Conservation (phyloP, 2,797 vertebrate species). For the Muscicapa striata region DNA sequence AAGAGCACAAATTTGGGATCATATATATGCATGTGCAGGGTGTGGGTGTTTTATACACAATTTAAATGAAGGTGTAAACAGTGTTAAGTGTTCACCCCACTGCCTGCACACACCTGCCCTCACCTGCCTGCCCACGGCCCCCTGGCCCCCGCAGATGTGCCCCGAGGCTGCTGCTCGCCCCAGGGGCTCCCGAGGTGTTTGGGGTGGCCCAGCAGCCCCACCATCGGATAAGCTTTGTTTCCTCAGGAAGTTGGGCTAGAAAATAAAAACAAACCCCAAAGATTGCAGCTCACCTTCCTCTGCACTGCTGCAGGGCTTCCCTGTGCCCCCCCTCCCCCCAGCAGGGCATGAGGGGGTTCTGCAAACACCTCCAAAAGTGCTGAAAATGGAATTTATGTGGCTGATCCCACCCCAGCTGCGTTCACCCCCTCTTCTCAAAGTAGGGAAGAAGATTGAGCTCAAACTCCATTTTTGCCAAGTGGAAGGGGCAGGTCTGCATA, state of each 20-base stretch:
- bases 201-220: not conserved
- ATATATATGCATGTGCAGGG: not conserved
- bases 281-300: not conserved
- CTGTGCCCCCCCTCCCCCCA: not conserved
- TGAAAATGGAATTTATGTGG: not conserved
- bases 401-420: rapidly evolving
- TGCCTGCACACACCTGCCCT: not conserved
- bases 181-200: not conserved
- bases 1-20: not conserved
- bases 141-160: not conserved
- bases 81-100: not conserved
- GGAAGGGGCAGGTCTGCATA: not conserved
- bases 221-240: not conserved
- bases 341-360: not conserved
- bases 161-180: not conserved
- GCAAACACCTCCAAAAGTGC: not conserved
- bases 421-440: not conserved
- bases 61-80: not conserved
- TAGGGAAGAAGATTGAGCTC: not conserved
- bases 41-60: not conserved
- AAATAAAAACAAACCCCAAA: conserved; percentile 30
- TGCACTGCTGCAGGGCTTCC: not conserved
- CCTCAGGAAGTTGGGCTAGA: conserved; percentile 41
- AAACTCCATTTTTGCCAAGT: not conserved
- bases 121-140: not conserved